Evolutionary conservation across 2,113 vertebrate species (phyloP).

Genomic region (Caretta caretta): DNA sequence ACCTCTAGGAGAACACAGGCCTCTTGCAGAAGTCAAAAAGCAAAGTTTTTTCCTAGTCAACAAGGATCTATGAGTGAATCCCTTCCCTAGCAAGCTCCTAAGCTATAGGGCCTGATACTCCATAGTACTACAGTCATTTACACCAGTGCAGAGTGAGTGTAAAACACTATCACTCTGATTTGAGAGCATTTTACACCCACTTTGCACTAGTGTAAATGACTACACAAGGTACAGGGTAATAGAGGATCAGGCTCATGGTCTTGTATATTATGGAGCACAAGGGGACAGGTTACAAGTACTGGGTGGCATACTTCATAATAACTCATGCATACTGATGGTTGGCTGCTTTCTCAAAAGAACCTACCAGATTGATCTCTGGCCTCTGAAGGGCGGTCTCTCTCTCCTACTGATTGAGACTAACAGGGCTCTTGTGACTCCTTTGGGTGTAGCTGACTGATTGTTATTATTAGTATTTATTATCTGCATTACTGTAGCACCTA

Average conservation of each 20-base stretch:
- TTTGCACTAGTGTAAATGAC: neutral
- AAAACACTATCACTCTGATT: neutral
- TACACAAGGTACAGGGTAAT: neutral
- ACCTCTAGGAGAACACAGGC: neutral
- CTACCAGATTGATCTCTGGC: neutral
- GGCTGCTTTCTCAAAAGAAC: constrained; percentile 35
- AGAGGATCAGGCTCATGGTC: neutral
- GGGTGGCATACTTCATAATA: neutral
- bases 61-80: neutral
- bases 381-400: constrained; percentile 17
- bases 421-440: constrained; percentile 12
- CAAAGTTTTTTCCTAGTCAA: neutral
- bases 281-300: neutral
- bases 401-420: neutral
- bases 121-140: neutral
- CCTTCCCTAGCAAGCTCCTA: neutral
- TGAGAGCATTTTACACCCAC: neutral
- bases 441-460: neutral
- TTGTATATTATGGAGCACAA: neutral
- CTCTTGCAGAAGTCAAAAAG: neutral
- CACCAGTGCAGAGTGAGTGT: neutral
- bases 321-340: neutral
- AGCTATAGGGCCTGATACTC: neutral
- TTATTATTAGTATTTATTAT: neutral
- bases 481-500: neutral